phyloP scores from a whole-genome alignment of 2,113 vertebrate genomes.

The Sinocyclocheilus anophthalmus region DNA sequence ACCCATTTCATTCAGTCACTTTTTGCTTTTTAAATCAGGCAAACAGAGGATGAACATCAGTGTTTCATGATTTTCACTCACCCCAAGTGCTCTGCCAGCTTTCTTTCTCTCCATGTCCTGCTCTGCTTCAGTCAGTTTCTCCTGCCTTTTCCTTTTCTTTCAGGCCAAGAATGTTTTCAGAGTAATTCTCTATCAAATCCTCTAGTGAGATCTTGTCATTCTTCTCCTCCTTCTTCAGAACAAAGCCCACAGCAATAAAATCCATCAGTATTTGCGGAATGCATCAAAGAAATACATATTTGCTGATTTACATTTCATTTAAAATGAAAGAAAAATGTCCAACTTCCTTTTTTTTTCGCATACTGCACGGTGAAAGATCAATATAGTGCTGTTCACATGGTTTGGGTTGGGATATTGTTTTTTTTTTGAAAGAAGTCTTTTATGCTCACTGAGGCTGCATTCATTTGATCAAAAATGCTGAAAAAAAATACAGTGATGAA shows the following conservation, averaged over 20 bases:
- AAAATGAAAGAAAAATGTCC: no score
- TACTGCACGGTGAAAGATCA: no score
- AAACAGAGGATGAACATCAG: background rate
- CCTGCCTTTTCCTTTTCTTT: conserved; percentile 98
- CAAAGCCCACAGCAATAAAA: conserved; percentile 87
- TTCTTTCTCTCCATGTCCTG: conserved; percentile 96
- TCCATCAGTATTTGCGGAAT: no score
- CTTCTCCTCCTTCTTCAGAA: conserved; percentile 95
- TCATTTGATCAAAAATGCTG: no score
- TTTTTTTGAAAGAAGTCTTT: no score
- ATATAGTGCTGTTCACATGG: no score
- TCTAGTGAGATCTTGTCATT: conserved; percentile 96
- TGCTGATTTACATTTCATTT: no score
- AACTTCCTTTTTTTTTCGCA: no score
- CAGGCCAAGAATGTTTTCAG: conserved; percentile 96
- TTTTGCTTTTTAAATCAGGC: background rate
- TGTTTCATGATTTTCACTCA: conserved; percentile 57
- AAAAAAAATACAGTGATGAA: no score
- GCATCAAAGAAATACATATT: no score
- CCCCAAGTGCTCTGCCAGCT: conserved; percentile 91
- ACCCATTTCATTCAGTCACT: background rate
- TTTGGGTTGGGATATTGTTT: no score
- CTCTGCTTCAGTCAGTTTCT: conserved; percentile 88
- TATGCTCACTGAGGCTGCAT: no score
- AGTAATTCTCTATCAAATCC: conserved; percentile 97